These are phyloP conservation scores for Sisyra terminalis DNA, from an alignment of 2,888 invertebrate genomes.

Conservation along the genomic window DNA sequence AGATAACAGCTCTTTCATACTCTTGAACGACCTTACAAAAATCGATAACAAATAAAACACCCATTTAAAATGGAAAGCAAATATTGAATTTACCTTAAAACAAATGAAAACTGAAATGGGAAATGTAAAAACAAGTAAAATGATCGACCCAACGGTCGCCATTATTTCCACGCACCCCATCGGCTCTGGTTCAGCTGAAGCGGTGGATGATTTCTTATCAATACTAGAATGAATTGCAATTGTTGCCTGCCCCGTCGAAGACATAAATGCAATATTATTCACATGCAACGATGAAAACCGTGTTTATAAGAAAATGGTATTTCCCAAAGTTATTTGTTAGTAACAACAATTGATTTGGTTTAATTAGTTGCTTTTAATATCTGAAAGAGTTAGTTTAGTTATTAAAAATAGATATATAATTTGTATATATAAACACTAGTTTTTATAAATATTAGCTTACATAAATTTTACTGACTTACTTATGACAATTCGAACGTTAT, in stretches of 20 bases:
- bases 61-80: conserved; percentile 5
- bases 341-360: conserved; percentile 22
- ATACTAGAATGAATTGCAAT: neutral
- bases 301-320: too few species aligned
- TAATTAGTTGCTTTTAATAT: neutral
- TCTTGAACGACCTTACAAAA: conserved; percentile 57
- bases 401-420: neutral
- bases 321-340: conserved; percentile 30
- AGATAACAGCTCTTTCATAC: conserved; percentile 78
- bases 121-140: conserved; percentile 59
- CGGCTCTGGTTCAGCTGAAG: conserved; percentile 44
- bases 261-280: neutral
- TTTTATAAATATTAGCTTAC: neutral
- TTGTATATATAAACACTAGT: neutral
- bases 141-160: conserved; percentile 51
- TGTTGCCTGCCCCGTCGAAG: too few species aligned
- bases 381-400: neutral
- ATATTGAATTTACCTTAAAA: conserved; percentile 45
- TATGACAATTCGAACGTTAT: neutral
- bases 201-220: conserved; percentile 14
- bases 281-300: neutral
- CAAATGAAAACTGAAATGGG: conserved; percentile 73
- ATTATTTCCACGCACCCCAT: conserved; percentile 57
- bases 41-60: neutral
- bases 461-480: too few species aligned